Conservation (phyloP, 2,888 invertebrate species). For the Leptinotarsa haldemani region DNA sequence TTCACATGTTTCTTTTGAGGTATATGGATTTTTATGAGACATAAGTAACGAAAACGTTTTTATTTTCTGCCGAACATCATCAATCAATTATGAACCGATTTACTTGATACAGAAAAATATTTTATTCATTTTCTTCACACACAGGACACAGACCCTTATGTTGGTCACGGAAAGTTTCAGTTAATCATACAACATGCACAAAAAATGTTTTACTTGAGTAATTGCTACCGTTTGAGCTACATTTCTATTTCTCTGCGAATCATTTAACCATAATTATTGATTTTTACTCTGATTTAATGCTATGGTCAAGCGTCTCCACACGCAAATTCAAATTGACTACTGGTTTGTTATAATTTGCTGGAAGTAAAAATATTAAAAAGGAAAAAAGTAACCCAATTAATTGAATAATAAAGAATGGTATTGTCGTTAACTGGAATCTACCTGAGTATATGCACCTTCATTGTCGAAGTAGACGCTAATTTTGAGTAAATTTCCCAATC, state of each 20-base stretch:
- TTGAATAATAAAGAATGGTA: too few species aligned
- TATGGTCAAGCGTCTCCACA: conserved; percentile 23
- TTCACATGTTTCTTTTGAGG: too few species aligned
- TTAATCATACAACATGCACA: conserved; percentile 41
- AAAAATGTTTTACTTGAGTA: conserved; percentile 23
- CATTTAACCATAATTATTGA: conserved; percentile 29
- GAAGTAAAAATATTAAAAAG: not conserved
- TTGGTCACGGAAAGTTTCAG: conserved; percentile 44
- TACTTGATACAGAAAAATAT: conserved; percentile 35
- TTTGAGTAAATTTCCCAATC: too few species aligned
- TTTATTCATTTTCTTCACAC: conserved; percentile 41
- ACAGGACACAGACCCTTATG: conserved; percentile 39
- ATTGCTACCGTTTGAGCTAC: conserved; percentile 30
- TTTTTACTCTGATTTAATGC: conserved; percentile 23
- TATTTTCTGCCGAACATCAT: too few species aligned
- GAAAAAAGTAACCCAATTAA: too few species aligned
- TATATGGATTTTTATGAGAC: too few species aligned
- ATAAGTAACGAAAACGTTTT: too few species aligned
- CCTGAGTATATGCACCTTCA: too few species aligned
- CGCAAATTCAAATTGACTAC: conserved; percentile 10
- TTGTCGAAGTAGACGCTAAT: too few species aligned
- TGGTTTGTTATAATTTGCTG: not conserved
- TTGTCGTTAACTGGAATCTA: too few species aligned
- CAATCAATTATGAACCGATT: not conserved
- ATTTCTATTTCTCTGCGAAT: conserved; percentile 32